These are phyloP conservation scores for Actinernus sp. DNA, from an alignment of 92 coral and sea anemone genomes.

Conservation along the genomic window DNA sequence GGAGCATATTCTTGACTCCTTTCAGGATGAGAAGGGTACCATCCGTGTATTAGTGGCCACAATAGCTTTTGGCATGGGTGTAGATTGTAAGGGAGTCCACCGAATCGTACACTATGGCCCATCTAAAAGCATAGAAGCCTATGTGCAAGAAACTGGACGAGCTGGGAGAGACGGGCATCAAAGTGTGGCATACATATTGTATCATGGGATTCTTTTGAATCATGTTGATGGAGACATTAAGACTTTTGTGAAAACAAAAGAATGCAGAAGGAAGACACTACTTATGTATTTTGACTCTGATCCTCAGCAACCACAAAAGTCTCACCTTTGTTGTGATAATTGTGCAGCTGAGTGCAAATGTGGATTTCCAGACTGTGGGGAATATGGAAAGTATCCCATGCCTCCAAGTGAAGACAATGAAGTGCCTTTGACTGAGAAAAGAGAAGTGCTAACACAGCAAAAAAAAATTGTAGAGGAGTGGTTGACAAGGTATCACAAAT, in stretches of 20 bases:
- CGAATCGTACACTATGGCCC: constrained; percentile 56
- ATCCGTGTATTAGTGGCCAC: not conserved
- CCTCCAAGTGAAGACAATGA: too few relatives aligned
- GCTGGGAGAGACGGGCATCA: constrained; percentile 32
- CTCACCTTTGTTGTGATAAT: too few relatives aligned
- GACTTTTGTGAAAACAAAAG: constrained; percentile 14
- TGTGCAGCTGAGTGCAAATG: too few relatives aligned
- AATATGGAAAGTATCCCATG: too few relatives aligned
- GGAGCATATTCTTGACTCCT: constrained; percentile 1
- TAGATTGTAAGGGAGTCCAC: constrained; percentile 40
- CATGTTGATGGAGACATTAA: constrained; percentile 28
- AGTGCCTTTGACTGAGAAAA: too few relatives aligned
- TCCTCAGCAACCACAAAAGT: too few relatives aligned
- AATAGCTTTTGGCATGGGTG: constrained; percentile 21
- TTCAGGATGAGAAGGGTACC: not conserved
- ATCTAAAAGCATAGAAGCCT: constrained; percentile 35
- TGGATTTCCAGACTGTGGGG: too few relatives aligned
- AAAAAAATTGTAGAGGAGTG: constrained; percentile 25
- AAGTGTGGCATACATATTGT: constrained; percentile 18
- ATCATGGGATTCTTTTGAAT: constrained; percentile 19
- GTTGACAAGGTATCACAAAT: constrained; percentile 49
- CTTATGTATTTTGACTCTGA: constrained; percentile 13
- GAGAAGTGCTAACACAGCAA: constrained; percentile 23
- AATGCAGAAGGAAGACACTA: constrained; percentile 20
- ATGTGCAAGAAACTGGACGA: constrained; percentile 27